Conservation (phyloP, 2,797 vertebrate species). For the Siniperca undulata region DNA sequence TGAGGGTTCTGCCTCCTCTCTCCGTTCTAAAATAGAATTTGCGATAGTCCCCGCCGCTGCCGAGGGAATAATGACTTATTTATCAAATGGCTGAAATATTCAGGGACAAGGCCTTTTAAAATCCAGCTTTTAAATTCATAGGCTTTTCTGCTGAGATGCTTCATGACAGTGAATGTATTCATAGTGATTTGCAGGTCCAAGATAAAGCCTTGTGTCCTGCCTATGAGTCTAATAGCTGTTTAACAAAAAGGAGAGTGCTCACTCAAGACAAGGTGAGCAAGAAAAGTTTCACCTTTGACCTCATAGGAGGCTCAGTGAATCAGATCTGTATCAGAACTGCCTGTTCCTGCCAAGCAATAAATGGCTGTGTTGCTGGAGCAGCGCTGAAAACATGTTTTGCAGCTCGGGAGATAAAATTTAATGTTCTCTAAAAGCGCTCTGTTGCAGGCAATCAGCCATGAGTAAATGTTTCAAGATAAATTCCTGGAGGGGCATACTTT, state of each 20-base stretch:
- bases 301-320: slow-evolving; percentile 18
- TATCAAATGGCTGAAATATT: slow-evolving; percentile 79
- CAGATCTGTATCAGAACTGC: slow-evolving; percentile 11
- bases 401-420: slow-evolving; percentile 52
- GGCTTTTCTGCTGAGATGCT: slow-evolving; percentile 64
- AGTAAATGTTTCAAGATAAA: slow-evolving; percentile 72
- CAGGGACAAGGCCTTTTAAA: slow-evolving; percentile 66
- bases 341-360: slow-evolving; percentile 37
- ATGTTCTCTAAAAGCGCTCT: slow-evolving; percentile 52
- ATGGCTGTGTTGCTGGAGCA: slow-evolving; percentile 37
- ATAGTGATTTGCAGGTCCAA: slow-evolving; percentile 53
- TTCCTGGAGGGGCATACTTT: slow-evolving; percentile 65
- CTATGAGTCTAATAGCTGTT: slow-evolving; percentile 55
- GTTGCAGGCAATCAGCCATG: slow-evolving; percentile 65
- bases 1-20: slow-evolving; percentile 53
- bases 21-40: slow-evolving; percentile 70
- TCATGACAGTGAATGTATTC: slow-evolving; percentile 74
- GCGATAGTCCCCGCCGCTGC: slow-evolving; percentile 54
- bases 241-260: slow-evolving; percentile 42
- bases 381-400: slow-evolving; percentile 57
- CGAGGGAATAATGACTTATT: slow-evolving; percentile 80
- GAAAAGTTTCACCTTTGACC: slow-evolving; percentile 68
- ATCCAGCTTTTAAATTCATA: slow-evolving; percentile 66
- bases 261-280: background rate
- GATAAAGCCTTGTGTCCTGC: slow-evolving; percentile 30